Base-by-base conservation (phyloP, 2,113 vertebrate genomes). In the Paraplagusia blochii region DNA sequence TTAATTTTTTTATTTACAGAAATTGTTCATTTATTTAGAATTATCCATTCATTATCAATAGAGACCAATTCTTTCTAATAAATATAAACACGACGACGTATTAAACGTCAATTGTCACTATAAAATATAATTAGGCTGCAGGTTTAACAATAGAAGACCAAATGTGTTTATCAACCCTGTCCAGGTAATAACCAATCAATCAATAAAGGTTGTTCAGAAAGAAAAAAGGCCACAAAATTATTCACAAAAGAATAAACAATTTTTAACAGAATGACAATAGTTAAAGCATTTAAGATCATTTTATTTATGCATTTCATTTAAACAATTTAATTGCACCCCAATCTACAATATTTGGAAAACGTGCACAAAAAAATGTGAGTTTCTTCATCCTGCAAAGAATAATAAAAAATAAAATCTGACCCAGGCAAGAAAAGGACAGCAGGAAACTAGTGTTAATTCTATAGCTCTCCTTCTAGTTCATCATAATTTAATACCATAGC, bases 281-380 rank as follows among this genome's bases (percentile, higher is more conserved):
- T 46, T 12, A 1, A 55, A 90, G 86, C 88, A 89, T 90, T 88
- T 92, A 87, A 92, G 88, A 89, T 88, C 72, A 85, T 89, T 82
- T 89, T 87, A 90, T 89, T 91, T 90, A 82, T 85, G 87, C 84
- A 90, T 89, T 90, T 86, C 87, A 87, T 72, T 85, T 87, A 84
- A 86, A 90, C 88, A 90, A 85, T 88, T 90, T 83, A 86, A 84
- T 88, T 89, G 88, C 89, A 92, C 89, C 88, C 89, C 89, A 86
- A 88, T 91, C 90, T 92, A 90, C 87, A 90, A 89, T 89, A 88
- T 79, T 91, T 88, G 87, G 84, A 90, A 90, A 91, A 90, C 88
- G 88, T 91, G 90, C 90, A 92, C 88, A 91, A 91, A 90, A 29
- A 40, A 88, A 87, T 69, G 44, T 85, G 79, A 87, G 85, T 88